phyloP scores from a whole-genome alignment of 2,113 vertebrate species.

The Ptilonorhynchus violaceus region DNA sequence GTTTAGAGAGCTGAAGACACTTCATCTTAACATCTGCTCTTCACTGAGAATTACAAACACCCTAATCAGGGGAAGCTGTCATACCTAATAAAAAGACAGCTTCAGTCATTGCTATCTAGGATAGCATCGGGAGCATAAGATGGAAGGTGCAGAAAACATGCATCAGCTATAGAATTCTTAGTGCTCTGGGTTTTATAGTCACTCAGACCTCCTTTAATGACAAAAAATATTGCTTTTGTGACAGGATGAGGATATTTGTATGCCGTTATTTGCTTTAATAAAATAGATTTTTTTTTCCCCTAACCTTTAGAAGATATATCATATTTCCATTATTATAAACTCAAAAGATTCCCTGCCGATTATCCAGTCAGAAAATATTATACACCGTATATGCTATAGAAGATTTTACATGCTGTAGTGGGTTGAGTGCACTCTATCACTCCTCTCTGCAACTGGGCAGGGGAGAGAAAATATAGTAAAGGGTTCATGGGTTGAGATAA shows the following conservation, averaged over 20 bases:
- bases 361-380: not conserved
- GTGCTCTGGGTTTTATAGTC: not conserved
- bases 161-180: not conserved
- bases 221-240: not conserved
- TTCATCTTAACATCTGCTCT: conserved; percentile 1
- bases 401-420: not conserved
- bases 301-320: not conserved
- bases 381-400: not conserved
- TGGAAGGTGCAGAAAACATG: not conserved
- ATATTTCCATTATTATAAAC: not conserved
- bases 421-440: not conserved
- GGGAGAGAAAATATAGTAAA: not conserved
- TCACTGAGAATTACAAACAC: not conserved
- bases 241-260: not conserved
- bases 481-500: not conserved
- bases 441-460: not conserved
- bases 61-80: conserved; percentile 3
- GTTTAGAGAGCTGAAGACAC: conserved; percentile 8
- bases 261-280: not conserved
- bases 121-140: not conserved
- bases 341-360: not conserved
- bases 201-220: not conserved
- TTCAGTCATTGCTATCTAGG: not conserved
- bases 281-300: not conserved
- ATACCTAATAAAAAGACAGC: not conserved